A percentile compares a stretch with the other conserved stretches of the same genome.
These are phyloP conservation scores for Dicyrtoma fusca DNA, from an alignment of 2,888 invertebrate genomes.

Conservation along the genomic window DNA sequence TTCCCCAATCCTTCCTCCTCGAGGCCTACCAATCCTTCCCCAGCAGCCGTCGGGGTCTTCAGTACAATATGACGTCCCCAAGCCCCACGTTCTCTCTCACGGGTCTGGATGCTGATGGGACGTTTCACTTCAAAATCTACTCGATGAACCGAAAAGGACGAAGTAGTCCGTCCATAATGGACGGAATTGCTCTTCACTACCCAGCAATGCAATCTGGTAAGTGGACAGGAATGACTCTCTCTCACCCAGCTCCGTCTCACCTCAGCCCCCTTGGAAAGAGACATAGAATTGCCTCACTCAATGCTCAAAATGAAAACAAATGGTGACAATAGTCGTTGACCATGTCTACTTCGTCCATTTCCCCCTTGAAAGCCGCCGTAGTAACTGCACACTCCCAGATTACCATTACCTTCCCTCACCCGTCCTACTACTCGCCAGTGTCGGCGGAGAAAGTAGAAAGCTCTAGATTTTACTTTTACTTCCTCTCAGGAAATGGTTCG, in stretches of 20 bases:
- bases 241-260: constrained; percentile 15
- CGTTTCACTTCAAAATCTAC: constrained; percentile 75
- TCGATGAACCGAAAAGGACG: constrained; percentile 82
- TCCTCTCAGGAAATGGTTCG: too few relatives aligned
- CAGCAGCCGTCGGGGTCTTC: constrained; percentile 52
- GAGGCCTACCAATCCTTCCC: constrained; percentile 69
- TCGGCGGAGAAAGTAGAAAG: neutral
- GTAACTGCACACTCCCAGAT: neutral
- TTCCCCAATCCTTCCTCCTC: constrained; percentile 82
- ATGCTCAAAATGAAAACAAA: constrained; percentile 56
- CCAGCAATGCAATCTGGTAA: constrained; percentile 62
- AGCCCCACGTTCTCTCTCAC: constrained; percentile 76
- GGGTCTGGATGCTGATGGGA: constrained; percentile 77
- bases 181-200: constrained; percentile 78
- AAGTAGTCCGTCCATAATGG: constrained; percentile 71
- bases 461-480: too few relatives aligned
- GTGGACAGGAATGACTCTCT: constrained; percentile 38
- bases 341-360: constrained; percentile 19
- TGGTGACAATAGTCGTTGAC: constrained; percentile 53
- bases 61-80: constrained; percentile 68
- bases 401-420: neutral
- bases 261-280: neutral
- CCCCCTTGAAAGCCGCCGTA: neutral
- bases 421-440: neutral
- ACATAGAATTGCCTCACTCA: constrained; percentile 19